phyloP scores from a whole-genome alignment of 1,140 invertebrate genomes.

The Pectinophora gossypiella region DNA sequence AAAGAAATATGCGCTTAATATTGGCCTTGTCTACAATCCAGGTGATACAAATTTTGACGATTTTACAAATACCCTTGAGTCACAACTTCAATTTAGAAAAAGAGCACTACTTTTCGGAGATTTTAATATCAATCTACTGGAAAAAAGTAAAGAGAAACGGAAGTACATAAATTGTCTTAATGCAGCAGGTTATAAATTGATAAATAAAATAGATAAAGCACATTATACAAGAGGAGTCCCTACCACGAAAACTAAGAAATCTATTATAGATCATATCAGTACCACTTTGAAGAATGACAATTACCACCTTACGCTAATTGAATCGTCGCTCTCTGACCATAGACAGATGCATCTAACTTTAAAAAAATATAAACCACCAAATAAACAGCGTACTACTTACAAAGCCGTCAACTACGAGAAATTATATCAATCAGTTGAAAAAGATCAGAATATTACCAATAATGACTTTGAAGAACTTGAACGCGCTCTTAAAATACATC shows the following conservation, averaged over 20 bases:
- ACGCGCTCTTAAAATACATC: not conserved
- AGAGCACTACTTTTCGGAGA: slow-evolving; percentile 13
- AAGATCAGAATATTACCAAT: not conserved
- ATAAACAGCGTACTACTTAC: not conserved
- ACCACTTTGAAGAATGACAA: not conserved
- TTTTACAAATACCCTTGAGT: not conserved
- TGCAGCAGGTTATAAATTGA: not conserved
- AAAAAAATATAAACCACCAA: not conserved
- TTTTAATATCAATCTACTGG: slow-evolving; percentile 13
- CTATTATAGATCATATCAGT: slow-evolving; percentile 4
- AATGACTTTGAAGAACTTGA: not conserved
- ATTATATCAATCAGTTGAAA: not conserved
- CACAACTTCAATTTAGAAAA: slow-evolving; percentile 8
- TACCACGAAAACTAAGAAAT: not conserved
- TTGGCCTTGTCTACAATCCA: too few relatives aligned
- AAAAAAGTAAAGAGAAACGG: not conserved
- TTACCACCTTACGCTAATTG: slow-evolving; percentile 9
- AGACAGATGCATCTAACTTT: slow-evolving; percentile 15
- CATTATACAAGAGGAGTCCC: not conserved
- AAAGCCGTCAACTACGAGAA: not conserved
- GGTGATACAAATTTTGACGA: too few relatives aligned
- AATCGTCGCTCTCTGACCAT: slow-evolving; percentile 14
- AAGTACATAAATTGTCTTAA: not conserved
- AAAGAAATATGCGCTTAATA: too few relatives aligned
- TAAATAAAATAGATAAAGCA: not conserved